Evolutionary conservation across 2,797 vertebrate species (phyloP), one percentile per base, ranked within the genome.

Genomic region (Oreortyx pictus): DNA sequence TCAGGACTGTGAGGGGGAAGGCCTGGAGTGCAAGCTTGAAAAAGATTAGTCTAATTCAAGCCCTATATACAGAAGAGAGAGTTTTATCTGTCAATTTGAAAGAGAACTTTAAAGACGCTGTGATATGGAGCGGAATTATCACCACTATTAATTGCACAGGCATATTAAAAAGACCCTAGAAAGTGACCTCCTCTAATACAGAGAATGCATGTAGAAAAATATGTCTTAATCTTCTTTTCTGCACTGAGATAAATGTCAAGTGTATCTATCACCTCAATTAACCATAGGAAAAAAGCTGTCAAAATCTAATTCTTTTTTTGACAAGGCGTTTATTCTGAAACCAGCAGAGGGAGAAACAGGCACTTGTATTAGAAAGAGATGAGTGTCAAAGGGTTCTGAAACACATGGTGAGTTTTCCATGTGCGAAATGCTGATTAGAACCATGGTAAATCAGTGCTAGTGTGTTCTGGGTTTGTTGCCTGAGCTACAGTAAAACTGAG

Each of bases 251-350:
- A 98, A 98, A 98, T 98, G 98, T 98, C 98, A 98, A 98, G 97
- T 97, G 92, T 98, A 98, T 98, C 97, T 98, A 98, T 98, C 98
- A 98, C 98, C 97, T 98, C 98, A 98, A 98, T 98, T 98, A 98
- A 98, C 97, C 96, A 97, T 91, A 96, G 95, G 95, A 97, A 96
- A 96, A 98, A 97, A 98, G 94, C 97, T 98, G 97, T 98, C 97
- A 97, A 97, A 97, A 97, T 97, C 94, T 97, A 98, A 97, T 98
- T 98, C 96, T 97, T 94, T 97, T 97, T 96, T 93, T 97, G 97
- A 98, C 97, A 98, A 97, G 97, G 95, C 81, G 20, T 97, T 98
- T 97, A 97, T 97, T 97, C 95, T 85, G 92, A 97, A 97, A 97
- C 96, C 95, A 97, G 97, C 94, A 96, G 94, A 96, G 94, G 86